Base-by-base conservation (phyloP, 2,113 vertebrate species). In the Anolis sagrei region DNA sequence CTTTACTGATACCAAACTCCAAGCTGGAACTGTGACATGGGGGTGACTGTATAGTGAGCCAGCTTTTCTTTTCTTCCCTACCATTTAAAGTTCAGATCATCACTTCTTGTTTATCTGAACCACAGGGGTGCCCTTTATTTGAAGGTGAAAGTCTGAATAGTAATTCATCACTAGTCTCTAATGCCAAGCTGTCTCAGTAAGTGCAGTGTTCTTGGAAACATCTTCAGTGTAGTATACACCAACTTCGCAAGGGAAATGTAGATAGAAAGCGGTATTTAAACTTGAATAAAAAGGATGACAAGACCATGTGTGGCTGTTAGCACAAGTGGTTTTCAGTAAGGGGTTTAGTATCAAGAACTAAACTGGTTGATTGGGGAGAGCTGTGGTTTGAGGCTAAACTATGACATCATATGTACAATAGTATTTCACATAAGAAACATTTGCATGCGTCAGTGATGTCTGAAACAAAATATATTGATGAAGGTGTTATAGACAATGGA, bases 291-390 rank as follows among this genome's bases (percentile, higher is more conserved):
- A 74, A 7, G 84, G 76, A 83, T 91, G 76, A 21, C 62, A 82
- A 62, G 76, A 86, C n/a, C 14, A 69, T 87, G 58, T 19, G 85
- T 62, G 84, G 74, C 87, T 91, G 77, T 89, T 93, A 73, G 81
- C 83, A 74, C 32, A 48, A 70, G 75, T 32, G 58, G 77, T 80
- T 76, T 89, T 93, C 84, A 81, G 80, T 70, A 62, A 76, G 84
- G 87, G 92, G 79, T 88, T 25, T 91, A 87, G 88, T 85, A 87
- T 1, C 76, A 89, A 84, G 82, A 91, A 64, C 80, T 84, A 91
- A 92, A 91, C 72, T 83, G 79, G 85, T 85, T 78, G 87, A 90
- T 79, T 83, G 70, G 83, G 18, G 32, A 93, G 92, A 87, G n/a
- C 32, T 66, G 89, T 34, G 32, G 19, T 87, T 93, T 61, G 18